Evolutionary conservation across 2,797 vertebrate genomes (phyloP), one percentile per base, ranked within the genome.

Genomic region (Salarias fasciatus): DNA sequence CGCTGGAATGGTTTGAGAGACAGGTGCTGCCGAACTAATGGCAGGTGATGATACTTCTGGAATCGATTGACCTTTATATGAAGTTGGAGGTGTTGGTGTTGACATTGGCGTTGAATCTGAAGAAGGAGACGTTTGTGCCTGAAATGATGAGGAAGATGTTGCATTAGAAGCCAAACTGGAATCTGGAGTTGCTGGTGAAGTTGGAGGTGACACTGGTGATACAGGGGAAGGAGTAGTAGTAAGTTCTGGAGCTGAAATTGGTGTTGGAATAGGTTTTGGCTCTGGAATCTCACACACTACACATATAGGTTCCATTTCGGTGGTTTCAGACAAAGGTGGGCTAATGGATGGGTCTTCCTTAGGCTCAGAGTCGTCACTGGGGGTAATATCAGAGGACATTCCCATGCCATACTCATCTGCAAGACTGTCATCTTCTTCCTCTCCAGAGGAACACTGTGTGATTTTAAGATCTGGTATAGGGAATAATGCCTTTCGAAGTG

Each of bases 391-490:
- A 67, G 85, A 87, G 51, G 91, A 89, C 59, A 89, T 54, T 48
- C 86, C 82, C 47, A 90, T 80, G 40, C 85, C 87, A 83, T 91
- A 83, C 71, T 96, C 95, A 56, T 96, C 92, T 84, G 92, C 91
- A 85, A 90, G 92, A 94, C 89, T 95, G 85, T 89, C 93, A 91
- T 97, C 96, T 79, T 98, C 95, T 55, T 95, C 94, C 85, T 99
- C 98, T 66, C 93, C 86, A 81, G 98, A 97, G 77, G 98, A 99
- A 86, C 98, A 98, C 63, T 97, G 97, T 13, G 97, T 99, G 88
- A 99, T 99, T 91, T 95, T 99, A 70, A 99, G 95, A 85, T 99
- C 97, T 74, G 98, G 98, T 88, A 99, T 98, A 48, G 96, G 95
- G 63, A 95, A 95, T 30, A 95, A 89, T 75, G 94, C 45, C 60